phyloP scores from a whole-genome alignment of 2,113 vertebrate species.

The Poeciliopsis retropinna region DNA sequence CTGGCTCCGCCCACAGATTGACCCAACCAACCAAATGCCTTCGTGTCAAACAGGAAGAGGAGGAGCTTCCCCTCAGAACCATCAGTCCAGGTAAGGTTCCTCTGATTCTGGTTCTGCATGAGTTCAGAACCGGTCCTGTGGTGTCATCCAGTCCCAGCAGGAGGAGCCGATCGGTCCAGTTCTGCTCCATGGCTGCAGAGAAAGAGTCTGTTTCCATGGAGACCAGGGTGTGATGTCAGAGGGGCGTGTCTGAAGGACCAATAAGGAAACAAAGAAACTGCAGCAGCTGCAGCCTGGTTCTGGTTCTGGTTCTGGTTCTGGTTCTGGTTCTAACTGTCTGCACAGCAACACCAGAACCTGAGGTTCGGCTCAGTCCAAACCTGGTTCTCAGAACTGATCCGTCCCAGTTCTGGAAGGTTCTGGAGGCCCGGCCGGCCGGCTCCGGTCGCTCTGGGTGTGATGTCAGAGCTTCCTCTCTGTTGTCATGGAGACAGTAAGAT shows the following conservation, averaged over 20 bases:
- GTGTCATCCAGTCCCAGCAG: not conserved
- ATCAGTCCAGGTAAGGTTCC: conserved; percentile 42
- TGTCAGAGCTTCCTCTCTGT: not conserved
- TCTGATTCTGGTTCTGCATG: not conserved
- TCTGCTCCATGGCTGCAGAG: not conserved
- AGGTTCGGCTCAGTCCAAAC: too few species aligned
- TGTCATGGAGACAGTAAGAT: not conserved
- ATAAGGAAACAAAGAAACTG: not conserved
- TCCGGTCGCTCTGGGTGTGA: too few species aligned
- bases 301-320: too few species aligned
- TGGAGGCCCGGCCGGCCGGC: too few species aligned
- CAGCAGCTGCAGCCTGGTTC: not conserved
- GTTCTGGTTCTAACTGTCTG: too few species aligned
- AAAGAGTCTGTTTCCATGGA: not conserved
- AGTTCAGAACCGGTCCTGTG: too few species aligned
- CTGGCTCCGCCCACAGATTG: conserved; percentile 38
- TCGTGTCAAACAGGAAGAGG: conserved; percentile 79
- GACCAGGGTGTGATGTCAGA: not conserved
- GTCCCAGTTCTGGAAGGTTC: too few species aligned
- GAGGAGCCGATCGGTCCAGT: not conserved
- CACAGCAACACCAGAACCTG: too few species aligned
- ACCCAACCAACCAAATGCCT: conserved; percentile 77
- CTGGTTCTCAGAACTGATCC: too few species aligned
- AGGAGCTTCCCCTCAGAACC: conserved; percentile 47
- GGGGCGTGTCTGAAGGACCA: not conserved